These are phyloP conservation scores for Epinephelus lanceolatus DNA, from an alignment of 2,113 vertebrate species.

Conservation along the genomic window DNA sequence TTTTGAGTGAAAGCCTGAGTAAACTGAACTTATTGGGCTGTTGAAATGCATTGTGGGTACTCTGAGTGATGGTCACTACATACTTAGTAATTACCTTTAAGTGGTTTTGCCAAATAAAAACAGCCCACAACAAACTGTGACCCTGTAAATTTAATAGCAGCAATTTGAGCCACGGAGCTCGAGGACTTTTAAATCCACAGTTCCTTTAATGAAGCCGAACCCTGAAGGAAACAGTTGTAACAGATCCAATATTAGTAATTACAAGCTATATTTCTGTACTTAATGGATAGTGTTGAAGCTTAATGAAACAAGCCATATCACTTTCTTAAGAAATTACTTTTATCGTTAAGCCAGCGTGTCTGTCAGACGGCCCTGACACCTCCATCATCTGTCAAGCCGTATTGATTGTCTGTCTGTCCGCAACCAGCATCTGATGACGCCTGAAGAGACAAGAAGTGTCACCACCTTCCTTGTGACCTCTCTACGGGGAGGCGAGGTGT, in stretches of 20 bases:
- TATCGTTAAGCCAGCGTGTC: background rate
- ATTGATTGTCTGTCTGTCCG: constrained; percentile 48
- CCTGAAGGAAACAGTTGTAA: constrained; percentile 28
- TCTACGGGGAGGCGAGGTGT: constrained; percentile 57
- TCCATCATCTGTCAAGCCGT: constrained; percentile 33
- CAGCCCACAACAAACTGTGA: constrained; percentile 33
- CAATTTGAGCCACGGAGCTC: constrained; percentile 20
- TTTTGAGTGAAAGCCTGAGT: background rate
- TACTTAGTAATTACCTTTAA: constrained; percentile 47
- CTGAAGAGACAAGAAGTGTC: constrained; percentile 49
- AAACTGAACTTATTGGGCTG: constrained; percentile 6
- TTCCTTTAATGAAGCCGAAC: constrained; percentile 22
- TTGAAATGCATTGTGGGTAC: constrained; percentile 34
- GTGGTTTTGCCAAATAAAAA: constrained; percentile 59
- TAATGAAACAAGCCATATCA: constrained; percentile 22
- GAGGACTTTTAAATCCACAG: constrained; percentile 39
- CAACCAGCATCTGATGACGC: constrained; percentile 24
- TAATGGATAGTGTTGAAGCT: constrained; percentile 5
- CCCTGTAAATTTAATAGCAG: constrained; percentile 47
- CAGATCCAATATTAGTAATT: constrained; percentile 43
- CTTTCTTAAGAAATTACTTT: constrained; percentile 9
- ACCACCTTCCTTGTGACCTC: constrained; percentile 57
- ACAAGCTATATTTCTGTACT: constrained; percentile 45
- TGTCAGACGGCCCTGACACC: constrained; percentile 10
- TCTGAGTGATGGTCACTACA: constrained; percentile 26